phyloP scores from a whole-genome alignment of 1,140 invertebrate genomes.

The Drosophila malerkotliana region DNA sequence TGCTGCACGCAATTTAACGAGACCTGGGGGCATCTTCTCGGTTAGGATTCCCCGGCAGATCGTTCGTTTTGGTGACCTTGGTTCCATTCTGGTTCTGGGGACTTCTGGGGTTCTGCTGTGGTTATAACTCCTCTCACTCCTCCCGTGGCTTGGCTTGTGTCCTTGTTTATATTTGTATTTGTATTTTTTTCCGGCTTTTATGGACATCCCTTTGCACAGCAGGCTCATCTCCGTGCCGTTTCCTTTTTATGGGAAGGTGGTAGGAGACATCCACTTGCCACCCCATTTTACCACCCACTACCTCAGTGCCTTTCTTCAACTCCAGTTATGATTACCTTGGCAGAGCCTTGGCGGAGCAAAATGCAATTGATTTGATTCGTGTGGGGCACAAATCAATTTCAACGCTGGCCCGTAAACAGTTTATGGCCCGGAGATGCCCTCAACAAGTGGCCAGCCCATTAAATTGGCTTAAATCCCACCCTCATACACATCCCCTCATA shows the following conservation, averaged over 20 bases:
- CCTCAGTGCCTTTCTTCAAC: not conserved
- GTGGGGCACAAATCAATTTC: constrained; percentile 69
- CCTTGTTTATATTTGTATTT: not conserved
- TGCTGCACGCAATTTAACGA: constrained; percentile 64
- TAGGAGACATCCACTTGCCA: not conserved
- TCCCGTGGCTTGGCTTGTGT: not conserved
- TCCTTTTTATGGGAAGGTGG: not conserved
- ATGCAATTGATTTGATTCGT: constrained; percentile 67
- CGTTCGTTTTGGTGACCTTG: constrained; percentile 11
- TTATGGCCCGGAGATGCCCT: constrained; percentile 39
- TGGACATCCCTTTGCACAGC: constrained; percentile 1
- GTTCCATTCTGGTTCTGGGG: constrained; percentile 10
- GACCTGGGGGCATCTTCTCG: constrained; percentile 46
- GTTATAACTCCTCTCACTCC: not conserved
- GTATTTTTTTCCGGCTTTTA: not conserved
- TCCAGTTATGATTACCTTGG: constrained; percentile 59
- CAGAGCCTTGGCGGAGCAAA: constrained; percentile 14
- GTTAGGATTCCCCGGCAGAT: constrained; percentile 26
- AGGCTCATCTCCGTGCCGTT: not conserved
- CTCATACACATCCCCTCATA: not conserved
- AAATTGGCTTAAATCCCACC: constrained; percentile 58
- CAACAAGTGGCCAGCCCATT: constrained; percentile 74
- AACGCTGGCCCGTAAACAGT: constrained; percentile 58
- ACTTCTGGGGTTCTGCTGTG: not conserved
- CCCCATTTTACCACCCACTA: not conserved